These are phyloP conservation scores for Enoplosus armatus DNA, from an alignment of 2,797 vertebrate species.

Conservation along the genomic window DNA sequence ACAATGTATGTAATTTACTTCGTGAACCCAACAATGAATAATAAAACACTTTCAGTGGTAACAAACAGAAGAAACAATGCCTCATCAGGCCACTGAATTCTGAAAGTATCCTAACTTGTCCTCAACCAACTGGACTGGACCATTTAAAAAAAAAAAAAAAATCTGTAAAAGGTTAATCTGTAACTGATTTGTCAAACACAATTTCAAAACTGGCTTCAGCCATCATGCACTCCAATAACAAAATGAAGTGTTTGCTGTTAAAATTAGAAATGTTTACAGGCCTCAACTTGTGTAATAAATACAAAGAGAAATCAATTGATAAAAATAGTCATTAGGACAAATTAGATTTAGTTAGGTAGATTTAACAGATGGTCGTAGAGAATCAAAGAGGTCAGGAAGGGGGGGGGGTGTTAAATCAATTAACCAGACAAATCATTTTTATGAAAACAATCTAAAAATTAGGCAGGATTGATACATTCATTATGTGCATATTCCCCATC, in stretches of 20 bases:
- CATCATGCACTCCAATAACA: conserved; percentile 50
- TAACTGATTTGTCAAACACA: conserved; percentile 75
- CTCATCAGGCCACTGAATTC: conserved; percentile 58
- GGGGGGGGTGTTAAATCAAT: conserved; percentile 45
- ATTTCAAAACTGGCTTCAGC: conserved; percentile 58
- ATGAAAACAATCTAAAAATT: conserved; percentile 70
- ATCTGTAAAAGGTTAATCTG: conserved; percentile 53
- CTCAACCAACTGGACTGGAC: conserved; percentile 29
- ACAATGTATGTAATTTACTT: conserved; percentile 69
- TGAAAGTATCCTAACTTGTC: conserved; percentile 72
- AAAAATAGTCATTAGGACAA: conserved; percentile 66
- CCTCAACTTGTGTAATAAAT: conserved; percentile 73
- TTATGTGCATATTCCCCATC: conserved; percentile 79
- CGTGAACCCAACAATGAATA: conserved; percentile 68
- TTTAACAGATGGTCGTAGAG: conserved; percentile 51
- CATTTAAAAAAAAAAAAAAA: conserved; percentile 9
- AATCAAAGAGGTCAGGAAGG: conserved; percentile 33
- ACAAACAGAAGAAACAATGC: conserved; percentile 68
- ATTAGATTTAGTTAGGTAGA: conserved; percentile 57
- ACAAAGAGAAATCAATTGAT: conserved; percentile 49
- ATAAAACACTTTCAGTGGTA: conserved; percentile 76
- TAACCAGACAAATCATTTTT: conserved; percentile 59
- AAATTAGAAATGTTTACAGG: conserved; percentile 81
- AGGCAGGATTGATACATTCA: conserved; percentile 87
- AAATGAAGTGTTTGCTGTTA: conserved; percentile 69